Base-by-base conservation (phyloP, 2,797 vertebrate species). In the Emydoidea blandingii region DNA sequence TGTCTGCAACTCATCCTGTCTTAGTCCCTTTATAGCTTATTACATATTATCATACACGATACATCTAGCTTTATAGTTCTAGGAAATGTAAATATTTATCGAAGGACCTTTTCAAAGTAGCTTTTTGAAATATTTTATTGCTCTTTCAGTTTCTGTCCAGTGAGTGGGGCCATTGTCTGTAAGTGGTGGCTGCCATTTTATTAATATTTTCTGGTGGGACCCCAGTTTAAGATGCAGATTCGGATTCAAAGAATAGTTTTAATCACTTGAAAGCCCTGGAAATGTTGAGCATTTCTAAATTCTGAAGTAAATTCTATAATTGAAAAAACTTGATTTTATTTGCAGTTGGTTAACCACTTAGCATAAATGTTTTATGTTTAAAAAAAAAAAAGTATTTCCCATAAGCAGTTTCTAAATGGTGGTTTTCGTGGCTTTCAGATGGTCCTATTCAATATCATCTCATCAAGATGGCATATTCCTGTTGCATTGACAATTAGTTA, bases 241-340 rank as follows among this genome's bases (percentile, higher is more conserved):
- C 56, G 47, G 52, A 56, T 34, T 87, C 72, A 87, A 87, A 31
- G 74, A 87, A 86, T 50, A 53, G 50, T 59, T 90, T 52, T 44
- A 49, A 76, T 80, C 9, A 56, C 47, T 89, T 80, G 19, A 83
- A 82, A 92, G 21, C 92, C 15, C 18, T 49, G 47, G 25, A 78
- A 78, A 49, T 34, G 14, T 49, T 49, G 44, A 47, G 27, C 81
- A 78, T 80, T 88, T 93, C 53, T 27, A 37, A 56, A 8, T 95
- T 91, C 82, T 87, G 47, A 95, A 96, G 82, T 81, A 81, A 89
- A 62, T 76, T 91, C 41, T 72, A 7, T 92, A 41, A 56, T 52
- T 90, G 82, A 85, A 82, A 90, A 83, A 31, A 29, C 83, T 86
- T 91, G 1, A 16, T 49, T 78, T 78, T 15, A 76, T 47, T 78